A percentile compares a stretch with the other conserved stretches of the same genome.
Evolutionary conservation across 1,140 invertebrate species (phyloP).

Genomic region (Zaprionus capensis): DNA sequence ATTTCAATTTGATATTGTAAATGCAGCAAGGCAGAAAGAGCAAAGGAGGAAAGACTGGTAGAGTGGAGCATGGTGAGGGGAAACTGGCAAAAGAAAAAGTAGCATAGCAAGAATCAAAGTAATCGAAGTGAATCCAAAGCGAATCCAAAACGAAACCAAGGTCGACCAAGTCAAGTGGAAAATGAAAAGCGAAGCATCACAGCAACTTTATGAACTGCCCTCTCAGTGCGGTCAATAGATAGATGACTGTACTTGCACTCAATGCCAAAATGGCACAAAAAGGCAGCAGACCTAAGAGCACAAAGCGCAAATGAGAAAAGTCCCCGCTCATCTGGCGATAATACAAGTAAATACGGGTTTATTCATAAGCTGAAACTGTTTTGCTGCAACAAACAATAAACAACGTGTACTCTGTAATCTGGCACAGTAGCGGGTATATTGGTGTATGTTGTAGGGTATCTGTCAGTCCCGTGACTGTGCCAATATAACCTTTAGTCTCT

Average conservation of each 20-base stretch:
- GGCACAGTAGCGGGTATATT: neutral
- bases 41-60: neutral
- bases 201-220: constrained; percentile 6
- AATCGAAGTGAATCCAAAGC: constrained; percentile 5
- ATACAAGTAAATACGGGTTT: neutral
- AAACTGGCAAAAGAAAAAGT: neutral
- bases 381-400: neutral
- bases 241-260: constrained; percentile 3
- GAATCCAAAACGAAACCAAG: constrained; percentile 4
- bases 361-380: neutral
- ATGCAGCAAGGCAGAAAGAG: neutral
- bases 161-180: constrained; percentile 2
- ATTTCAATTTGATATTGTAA: constrained; percentile 21
- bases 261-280: neutral
- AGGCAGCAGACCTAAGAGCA: neutral
- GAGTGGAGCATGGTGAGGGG: no score
- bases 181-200: constrained; percentile 6
- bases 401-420: neutral
- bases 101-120: constrained; percentile 23
- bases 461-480: neutral
- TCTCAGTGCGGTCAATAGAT: neutral
- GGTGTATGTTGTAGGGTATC: neutral
- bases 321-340: neutral
- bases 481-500: neutral
- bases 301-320: constrained; percentile 1